phyloP scores from a whole-genome alignment of 2,888 invertebrate genomes.

The Drosophila pseudotakahashii region DNA sequence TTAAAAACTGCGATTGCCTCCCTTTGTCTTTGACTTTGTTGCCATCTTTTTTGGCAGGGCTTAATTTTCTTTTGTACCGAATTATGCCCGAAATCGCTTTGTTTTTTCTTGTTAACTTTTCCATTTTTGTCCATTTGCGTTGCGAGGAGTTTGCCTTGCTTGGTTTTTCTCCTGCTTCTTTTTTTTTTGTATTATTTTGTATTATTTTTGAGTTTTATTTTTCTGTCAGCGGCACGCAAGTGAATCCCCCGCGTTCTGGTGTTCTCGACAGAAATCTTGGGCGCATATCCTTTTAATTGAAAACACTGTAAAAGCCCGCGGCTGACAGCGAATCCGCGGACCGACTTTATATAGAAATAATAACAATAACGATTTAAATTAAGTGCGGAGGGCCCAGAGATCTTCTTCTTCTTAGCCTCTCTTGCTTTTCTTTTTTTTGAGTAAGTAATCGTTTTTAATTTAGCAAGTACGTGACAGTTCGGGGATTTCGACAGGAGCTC shows the following conservation, averaged over 20 bases:
- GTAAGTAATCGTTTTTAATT: constrained; percentile 78
- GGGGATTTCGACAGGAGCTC: constrained; percentile 31
- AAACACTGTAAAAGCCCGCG: constrained; percentile 49
- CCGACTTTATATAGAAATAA: constrained; percentile 74
- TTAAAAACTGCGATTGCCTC: constrained; percentile 30
- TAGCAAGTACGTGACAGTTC: constrained; percentile 74
- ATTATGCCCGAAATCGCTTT: constrained; percentile 35
- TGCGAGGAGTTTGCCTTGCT: constrained; percentile 21
- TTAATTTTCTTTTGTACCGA: constrained; percentile 37
- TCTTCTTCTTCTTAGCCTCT: neutral
- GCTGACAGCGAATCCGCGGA: constrained; percentile 16
- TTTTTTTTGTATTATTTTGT: too few species aligned
- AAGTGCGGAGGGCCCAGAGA: constrained; percentile 61
- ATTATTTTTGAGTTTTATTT: constrained; percentile 38
- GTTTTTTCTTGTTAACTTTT: constrained; percentile 54
- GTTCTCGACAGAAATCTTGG: constrained; percentile 50
- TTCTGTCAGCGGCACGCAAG: constrained; percentile 66
- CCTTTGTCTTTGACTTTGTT: constrained; percentile 22
- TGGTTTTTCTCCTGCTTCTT: neutral
- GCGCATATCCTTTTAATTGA: constrained; percentile 76
- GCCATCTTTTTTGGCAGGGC: constrained; percentile 1
- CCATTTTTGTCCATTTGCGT: constrained; percentile 15
- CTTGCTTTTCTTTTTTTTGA: constrained; percentile 23
- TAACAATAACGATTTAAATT: constrained; percentile 77
- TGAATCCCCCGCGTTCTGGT: neutral